Evolutionary conservation across 2,797 vertebrate species (phyloP).

Genomic region (Heliangelus exortis): DNA sequence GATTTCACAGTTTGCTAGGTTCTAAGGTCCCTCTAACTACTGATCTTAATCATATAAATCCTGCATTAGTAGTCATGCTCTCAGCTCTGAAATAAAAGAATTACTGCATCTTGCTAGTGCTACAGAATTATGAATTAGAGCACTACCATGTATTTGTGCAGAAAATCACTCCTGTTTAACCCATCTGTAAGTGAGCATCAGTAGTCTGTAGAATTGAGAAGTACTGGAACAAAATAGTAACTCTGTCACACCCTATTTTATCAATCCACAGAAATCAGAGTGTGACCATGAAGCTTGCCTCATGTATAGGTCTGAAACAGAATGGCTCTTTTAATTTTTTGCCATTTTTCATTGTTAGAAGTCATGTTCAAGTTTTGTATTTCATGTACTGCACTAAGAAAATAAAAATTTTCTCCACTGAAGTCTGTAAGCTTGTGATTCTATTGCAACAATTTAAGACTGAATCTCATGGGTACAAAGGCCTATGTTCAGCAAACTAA

Average conservation of each 20-base stretch:
- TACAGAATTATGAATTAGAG: neutral
- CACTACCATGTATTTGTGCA: neutral
- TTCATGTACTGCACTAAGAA: neutral
- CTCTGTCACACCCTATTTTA: neutral
- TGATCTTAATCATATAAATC: neutral
- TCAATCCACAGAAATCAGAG: neutral
- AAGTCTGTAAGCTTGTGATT: neutral
- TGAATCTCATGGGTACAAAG: neutral
- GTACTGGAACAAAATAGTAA: neutral
- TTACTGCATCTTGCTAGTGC: neutral
- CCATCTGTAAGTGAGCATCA: neutral
- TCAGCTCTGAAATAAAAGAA: neutral
- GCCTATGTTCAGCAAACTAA: neutral
- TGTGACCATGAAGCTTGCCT: neutral
- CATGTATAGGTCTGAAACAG: neutral
- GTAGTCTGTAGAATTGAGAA: rapidly evolving
- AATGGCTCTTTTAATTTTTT: neutral
- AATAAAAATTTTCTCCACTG: neutral
- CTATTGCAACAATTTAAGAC: neutral
- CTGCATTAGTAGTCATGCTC: neutral
- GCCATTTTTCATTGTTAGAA: neutral
- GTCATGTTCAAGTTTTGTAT: neutral
- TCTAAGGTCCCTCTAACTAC: neutral
- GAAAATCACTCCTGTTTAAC: neutral
- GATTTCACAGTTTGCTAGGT: neutral